phyloP scores from a whole-genome alignment of 2,888 invertebrate species.

The Phyto melanocephala region DNA sequence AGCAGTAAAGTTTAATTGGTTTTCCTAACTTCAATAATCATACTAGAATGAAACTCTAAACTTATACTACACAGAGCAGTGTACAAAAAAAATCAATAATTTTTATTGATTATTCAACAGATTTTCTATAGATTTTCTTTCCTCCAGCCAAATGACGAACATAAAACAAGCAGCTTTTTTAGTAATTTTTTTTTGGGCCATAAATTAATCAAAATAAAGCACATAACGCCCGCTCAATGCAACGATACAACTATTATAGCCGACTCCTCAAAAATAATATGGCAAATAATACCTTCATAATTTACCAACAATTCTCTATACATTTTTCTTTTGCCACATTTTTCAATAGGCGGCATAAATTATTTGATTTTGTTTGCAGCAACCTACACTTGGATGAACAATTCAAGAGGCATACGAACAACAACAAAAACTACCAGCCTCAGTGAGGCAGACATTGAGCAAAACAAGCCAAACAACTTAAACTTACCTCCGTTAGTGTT shows the following conservation, averaged over 20 bases:
- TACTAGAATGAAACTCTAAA: too few relatives aligned
- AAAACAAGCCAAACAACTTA: background rate
- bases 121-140: background rate
- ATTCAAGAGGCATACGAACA: conserved; percentile 2
- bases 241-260: background rate
- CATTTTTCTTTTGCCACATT: conserved; percentile 18
- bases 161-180: background rate
- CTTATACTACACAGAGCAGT: too few relatives aligned
- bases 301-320: conserved; percentile 51
- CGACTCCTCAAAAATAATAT: background rate
- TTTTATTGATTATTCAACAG: background rate
- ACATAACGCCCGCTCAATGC: conserved; percentile 27
- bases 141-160: background rate
- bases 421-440: background rate
- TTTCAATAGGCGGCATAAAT: conserved; percentile 60
- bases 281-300: conserved; percentile 48
- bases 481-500: conserved; percentile 79
- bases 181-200: background rate
- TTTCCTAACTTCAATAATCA: too few relatives aligned
- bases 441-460: background rate
- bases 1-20: too few relatives aligned
- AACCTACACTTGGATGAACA: conserved; percentile 58
- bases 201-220: conserved; percentile 39
- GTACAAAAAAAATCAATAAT: too few relatives aligned
- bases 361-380: conserved; percentile 56